Conservation (phyloP, 2,888 invertebrate genomes). For the Dicranocentrus wangi region DNA sequence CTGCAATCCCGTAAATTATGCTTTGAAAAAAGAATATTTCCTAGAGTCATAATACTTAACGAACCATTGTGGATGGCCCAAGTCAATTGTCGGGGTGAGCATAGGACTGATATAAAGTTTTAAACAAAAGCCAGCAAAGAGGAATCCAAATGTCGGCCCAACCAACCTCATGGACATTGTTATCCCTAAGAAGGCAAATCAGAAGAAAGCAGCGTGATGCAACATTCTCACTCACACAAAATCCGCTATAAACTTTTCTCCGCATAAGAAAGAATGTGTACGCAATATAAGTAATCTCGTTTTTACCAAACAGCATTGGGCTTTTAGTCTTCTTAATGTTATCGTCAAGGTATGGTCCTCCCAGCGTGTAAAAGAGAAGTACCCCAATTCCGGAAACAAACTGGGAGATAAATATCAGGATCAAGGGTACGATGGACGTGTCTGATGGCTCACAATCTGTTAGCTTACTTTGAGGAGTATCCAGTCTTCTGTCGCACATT, state of each 20-base stretch:
- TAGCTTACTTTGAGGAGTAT: conserved; percentile 24
- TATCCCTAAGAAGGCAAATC: conserved; percentile 76
- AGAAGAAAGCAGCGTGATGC: too few species aligned
- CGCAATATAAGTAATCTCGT: not conserved
- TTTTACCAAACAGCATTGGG: conserved; percentile 79
- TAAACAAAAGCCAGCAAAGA: conserved; percentile 77
- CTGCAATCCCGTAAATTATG: not conserved
- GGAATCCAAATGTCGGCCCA: conserved; percentile 80
- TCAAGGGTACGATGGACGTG: conserved; percentile 78
- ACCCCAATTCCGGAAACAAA: conserved; percentile 83
- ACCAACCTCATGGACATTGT: conserved; percentile 79
- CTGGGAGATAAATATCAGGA: conserved; percentile 81
- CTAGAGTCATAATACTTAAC: conserved; percentile 81
- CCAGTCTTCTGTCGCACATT: conserved; percentile 35
- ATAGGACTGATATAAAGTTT: conserved; percentile 79
- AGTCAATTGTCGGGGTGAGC: conserved; percentile 79
- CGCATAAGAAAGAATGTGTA: conserved; percentile 24
- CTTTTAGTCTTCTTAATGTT: conserved; percentile 81
- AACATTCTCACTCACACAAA: too few species aligned
- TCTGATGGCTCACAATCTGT: conserved; percentile 74
- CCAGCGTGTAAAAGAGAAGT: conserved; percentile 81
- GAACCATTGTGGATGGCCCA: conserved; percentile 79
- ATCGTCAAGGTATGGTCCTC: conserved; percentile 82
- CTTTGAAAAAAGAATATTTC: not conserved
- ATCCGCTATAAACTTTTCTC: too few species aligned